phyloP scores from a whole-genome alignment of 2,888 invertebrate genomes.

The Tuberolachnus salignus region DNA sequence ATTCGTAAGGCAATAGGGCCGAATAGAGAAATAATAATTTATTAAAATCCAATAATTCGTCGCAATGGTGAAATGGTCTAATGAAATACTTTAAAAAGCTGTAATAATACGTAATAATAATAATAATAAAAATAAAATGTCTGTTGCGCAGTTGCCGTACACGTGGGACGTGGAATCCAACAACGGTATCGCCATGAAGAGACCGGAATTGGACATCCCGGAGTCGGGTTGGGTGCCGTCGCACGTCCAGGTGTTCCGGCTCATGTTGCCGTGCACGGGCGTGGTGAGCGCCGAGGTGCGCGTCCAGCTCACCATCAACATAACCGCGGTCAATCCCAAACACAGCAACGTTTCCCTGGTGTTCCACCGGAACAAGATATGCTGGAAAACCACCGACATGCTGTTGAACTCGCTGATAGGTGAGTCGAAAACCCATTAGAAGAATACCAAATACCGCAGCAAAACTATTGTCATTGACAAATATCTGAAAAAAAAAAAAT shows the following conservation, averaged over 20 bases:
- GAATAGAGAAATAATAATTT: too few species aligned
- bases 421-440: too few species aligned
- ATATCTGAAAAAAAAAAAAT: too few species aligned
- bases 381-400: conserved; percentile 71
- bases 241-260: conserved; percentile 75
- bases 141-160: conserved; percentile 59
- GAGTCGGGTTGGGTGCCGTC: conserved; percentile 80
- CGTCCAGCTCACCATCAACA: conserved; percentile 80
- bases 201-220: conserved; percentile 83
- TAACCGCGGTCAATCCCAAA: conserved; percentile 72
- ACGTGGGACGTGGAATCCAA: conserved; percentile 70
- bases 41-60: too few species aligned
- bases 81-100: too few species aligned
- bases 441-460: too few species aligned
- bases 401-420: conserved; percentile 41
- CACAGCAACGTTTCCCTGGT: conserved; percentile 76
- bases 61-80: too few species aligned
- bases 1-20: too few species aligned
- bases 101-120: too few species aligned
- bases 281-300: conserved; percentile 80
- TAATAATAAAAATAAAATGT: too few species aligned
- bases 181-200: conserved; percentile 76
- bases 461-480: too few species aligned
- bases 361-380: conserved; percentile 86
- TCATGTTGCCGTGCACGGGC: conserved; percentile 84